Percentiles rank a stretch among this genome's conserved stretches.
Evolutionary conservation across 2,888 invertebrate species (phyloP).

Genomic region (Atrina japonica): DNA sequence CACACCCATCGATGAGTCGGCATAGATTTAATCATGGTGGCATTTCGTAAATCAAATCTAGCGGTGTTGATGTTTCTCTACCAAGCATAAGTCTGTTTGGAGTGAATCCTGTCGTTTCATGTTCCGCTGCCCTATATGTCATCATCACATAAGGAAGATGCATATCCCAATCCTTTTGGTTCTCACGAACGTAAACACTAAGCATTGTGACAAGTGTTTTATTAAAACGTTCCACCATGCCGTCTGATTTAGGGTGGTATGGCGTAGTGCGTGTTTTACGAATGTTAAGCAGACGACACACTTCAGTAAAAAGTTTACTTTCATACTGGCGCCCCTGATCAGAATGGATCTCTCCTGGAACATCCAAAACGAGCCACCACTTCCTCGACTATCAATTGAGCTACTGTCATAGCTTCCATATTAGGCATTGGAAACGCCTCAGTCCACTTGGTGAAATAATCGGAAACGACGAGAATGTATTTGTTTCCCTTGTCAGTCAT

Average conservation of each 20-base stretch:
- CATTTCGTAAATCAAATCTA: constrained; percentile 47
- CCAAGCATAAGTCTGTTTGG: constrained; percentile 49
- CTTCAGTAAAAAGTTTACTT: constrained; percentile 26
- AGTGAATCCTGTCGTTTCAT: constrained; percentile 43
- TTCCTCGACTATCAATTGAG: constrained; percentile 22
- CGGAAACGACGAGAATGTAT: constrained; percentile 30
- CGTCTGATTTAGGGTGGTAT: constrained; percentile 33
- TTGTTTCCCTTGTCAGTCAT: constrained; percentile 20
- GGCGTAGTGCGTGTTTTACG: constrained; percentile 43
- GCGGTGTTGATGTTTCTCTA: constrained; percentile 37
- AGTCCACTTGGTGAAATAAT: constrained; percentile 40
- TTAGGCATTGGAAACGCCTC: constrained; percentile 89
- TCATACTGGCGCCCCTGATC: constrained; percentile 47
- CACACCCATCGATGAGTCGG: constrained; percentile 3
- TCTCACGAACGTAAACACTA: constrained; percentile 30
- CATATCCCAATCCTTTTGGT: constrained; percentile 23
- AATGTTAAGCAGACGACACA: constrained; percentile 38
- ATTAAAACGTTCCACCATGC: constrained; percentile 21
- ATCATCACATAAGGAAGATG: constrained; percentile 44
- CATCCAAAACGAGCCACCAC: constrained; percentile 24
- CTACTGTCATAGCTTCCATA: constrained; percentile 34
- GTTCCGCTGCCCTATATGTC: constrained; percentile 41
- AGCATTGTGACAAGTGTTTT: constrained; percentile 41
- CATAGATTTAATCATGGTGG: neutral
- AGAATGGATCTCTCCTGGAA: constrained; percentile 27